Base-by-base conservation (phyloP, 2,797 vertebrate genomes). In the Cuculus canorus region DNA sequence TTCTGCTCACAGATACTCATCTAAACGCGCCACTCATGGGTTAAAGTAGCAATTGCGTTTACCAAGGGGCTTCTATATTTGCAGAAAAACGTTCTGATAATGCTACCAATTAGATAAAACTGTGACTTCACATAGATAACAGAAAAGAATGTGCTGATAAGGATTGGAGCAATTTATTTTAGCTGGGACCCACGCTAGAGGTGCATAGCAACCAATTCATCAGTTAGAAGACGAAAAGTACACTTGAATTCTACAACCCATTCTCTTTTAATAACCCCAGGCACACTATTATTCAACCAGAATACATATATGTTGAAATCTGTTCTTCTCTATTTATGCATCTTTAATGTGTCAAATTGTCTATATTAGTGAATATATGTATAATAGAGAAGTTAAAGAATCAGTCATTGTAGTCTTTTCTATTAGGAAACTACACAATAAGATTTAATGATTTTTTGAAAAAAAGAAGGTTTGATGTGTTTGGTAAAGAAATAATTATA, bases 21-120 rank as follows among this genome's bases (percentile, higher is more conserved):
- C 28, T 65, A 85, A 80, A 94, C 2, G 4, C 1, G 14, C 32
- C 83, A 85, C 82, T 92, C 52, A 57, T 23, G 54, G 81, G 80
- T 80, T 89, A 41, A 91, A 84, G 69, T 18, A 82, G 61, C 71
- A 88, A 85, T 61, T 92, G 61, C 68, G 13, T 88, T 89, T 94
- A 52, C 56, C 57, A 65, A 65, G 41, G 84, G 54, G 25, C 11
- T 61, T 77, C 71, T 78, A 3, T 68, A 71, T 85, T 92, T 92
- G 77, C 68, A 94, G 75, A 82, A 85, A 81, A 93, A 61, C 43
- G 35, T 78, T 33, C 71, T 85, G 45, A 21, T 71, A 92, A 75
- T 87, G 57, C 23, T 72, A 95, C 52, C 71, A 95, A 91, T 93
- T 93, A 96, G 81, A 90, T 85, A 89, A 95, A 89, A 80, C 53